Conservation (phyloP, 2,797 vertebrate genomes). For the Pseudopleuronectes americanus region DNA sequence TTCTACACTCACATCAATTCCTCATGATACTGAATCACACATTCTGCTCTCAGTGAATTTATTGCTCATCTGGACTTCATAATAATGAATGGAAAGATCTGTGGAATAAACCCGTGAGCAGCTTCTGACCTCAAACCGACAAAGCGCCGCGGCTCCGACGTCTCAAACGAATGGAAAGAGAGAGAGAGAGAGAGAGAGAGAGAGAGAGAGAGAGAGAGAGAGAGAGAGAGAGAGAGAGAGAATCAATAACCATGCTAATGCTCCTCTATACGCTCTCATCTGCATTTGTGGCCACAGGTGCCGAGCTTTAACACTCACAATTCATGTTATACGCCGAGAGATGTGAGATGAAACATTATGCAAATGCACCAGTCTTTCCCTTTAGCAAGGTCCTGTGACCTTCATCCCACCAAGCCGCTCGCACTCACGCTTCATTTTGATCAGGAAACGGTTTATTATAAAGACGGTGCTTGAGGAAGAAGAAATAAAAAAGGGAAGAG, state of each 20-base stretch:
- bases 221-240: constrained; percentile 23
- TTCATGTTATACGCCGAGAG: constrained; percentile 39
- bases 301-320: constrained; percentile 45
- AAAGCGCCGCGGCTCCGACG: constrained; percentile 3
- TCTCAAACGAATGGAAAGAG: constrained; percentile 30
- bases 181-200: constrained; percentile 27
- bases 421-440: constrained; percentile 42
- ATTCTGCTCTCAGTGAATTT: neutral
- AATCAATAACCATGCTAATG: constrained; percentile 60
- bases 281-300: constrained; percentile 56
- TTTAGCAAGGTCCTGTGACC: constrained; percentile 62
- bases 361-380: constrained; percentile 55
- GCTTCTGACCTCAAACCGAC: constrained; percentile 30
- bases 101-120: neutral
- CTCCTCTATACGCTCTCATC: constrained; percentile 22
- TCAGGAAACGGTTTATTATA: constrained; percentile 52
- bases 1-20: neutral
- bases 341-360: constrained; percentile 67
- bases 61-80: constrained; percentile 1
- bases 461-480: neutral
- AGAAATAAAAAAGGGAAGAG: constrained; percentile 6
- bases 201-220: constrained; percentile 23
- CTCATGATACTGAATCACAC: constrained; percentile 1
- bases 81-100: constrained; percentile 16
- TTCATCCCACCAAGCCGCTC: constrained; percentile 49